Evolutionary conservation across 2,113 vertebrate species (phyloP), one percentile per base, ranked within the genome.

Genomic region (Psilopsiagon aymara): DNA sequence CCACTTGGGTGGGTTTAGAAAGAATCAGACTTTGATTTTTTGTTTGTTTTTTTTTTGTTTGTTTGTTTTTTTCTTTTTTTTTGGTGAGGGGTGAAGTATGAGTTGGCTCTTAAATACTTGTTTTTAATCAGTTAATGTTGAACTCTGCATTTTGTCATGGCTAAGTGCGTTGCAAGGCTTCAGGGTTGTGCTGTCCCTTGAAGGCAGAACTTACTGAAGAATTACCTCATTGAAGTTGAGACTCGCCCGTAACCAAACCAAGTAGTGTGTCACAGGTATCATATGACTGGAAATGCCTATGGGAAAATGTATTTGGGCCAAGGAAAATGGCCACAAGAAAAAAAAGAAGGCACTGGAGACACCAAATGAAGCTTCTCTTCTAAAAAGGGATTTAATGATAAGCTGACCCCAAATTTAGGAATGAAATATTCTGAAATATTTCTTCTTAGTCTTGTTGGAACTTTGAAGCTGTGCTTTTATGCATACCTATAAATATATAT

Each of bases 141-240:
- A 82, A 73, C 20, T 27, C 31, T 28, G 8, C 7, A 53, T 95
- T 86, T 92, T 49, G 8, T 49, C 31, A 63, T 94, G 59, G 63
- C 21, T 28, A 31, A 2, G 3, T 73, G 37, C 25, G 39, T 83
- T 77, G 37, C 9, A 67, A 83, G 7, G 1, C 13, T 80, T 80
- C 29, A 53, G 53, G 37, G 31, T 23, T 60, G 5, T 55, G 47
- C 27, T 82, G 5, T 78, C 44, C 37, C 19, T n/a, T 68, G 43
- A 87, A 41, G 62, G 52, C 27, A 94, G 78, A 82, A 82, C 87
- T 95, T 87, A 35, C 82, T 91, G 88, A 67, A 91, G 13, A 33
- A 16, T 91, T 60, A 76, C 18, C 20, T 87, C 66, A 60, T 16
- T 37, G 41, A 13, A 51, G 37, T 1, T 68, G 70, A 87, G 51